These are phyloP conservation scores for Alviniconcha strummeri DNA, from an alignment of 2,888 invertebrate genomes.

Conservation along the genomic window DNA sequence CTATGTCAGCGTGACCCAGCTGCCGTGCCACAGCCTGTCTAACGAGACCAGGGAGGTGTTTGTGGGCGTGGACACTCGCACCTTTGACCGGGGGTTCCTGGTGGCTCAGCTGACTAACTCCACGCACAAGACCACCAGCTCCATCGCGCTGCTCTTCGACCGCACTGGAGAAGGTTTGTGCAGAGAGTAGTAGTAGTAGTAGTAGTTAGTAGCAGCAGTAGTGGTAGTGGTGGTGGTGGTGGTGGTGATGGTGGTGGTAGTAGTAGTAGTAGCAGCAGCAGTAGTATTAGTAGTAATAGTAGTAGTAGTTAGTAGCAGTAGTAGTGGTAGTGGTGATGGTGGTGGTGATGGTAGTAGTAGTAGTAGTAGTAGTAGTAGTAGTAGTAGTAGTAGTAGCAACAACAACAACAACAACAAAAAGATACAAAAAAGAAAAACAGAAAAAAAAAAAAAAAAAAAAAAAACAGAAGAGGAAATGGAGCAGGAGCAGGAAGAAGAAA, in stretches of 20 bases:
- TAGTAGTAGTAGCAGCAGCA: neutral
- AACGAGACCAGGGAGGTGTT: constrained; percentile 12
- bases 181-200: neutral
- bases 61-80: constrained; percentile 30
- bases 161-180: constrained; percentile 38
- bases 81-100: constrained; percentile 34
- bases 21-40: constrained; percentile 16
- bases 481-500: neutral
- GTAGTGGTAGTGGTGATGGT: no score
- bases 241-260: neutral
- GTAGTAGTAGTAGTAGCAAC: no score
- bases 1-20: constrained; percentile 34
- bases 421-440: neutral
- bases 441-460: neutral
- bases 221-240: neutral
- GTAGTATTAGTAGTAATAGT: no score
- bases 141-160: constrained; percentile 37
- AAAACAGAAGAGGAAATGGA: neutral
- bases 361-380: neutral
- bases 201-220: neutral
- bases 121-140: constrained; percentile 15
- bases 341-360: no score
- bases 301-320: no score
- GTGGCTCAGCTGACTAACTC: constrained; percentile 27
- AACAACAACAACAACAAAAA: no score